Percentiles rank a stretch among this genome's conserved stretches.
Conservation (phyloP, 2,113 vertebrate genomes). For the Mormyrus lacerda region DNA sequence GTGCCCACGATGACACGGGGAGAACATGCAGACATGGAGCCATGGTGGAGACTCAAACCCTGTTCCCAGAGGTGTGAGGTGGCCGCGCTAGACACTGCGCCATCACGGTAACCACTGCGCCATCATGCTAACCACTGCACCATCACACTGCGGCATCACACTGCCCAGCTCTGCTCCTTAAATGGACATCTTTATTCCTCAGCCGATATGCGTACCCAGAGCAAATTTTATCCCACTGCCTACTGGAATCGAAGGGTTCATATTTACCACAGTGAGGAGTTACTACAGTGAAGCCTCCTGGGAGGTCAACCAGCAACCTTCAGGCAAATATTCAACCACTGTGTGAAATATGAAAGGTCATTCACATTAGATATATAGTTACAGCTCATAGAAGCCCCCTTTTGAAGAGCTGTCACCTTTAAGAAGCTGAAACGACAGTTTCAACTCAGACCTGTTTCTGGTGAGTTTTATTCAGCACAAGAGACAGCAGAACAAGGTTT, state of each 20-base stretch:
- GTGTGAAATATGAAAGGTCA: background rate
- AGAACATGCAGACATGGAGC: background rate
- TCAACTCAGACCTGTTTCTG: background rate
- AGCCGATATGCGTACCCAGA: background rate
- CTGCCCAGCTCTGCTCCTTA: background rate
- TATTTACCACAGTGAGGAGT: background rate
- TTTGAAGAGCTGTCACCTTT: background rate
- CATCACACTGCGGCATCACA: background rate
- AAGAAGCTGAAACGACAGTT: background rate
- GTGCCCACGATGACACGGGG: background rate
- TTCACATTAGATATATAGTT: background rate
- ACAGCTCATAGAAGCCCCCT: background rate
- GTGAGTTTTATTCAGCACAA: background rate
- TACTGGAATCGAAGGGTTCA: background rate
- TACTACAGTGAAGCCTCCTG: background rate
- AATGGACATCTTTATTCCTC: background rate
- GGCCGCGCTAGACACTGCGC: background rate
- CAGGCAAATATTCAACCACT: background rate
- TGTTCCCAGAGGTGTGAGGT: background rate
- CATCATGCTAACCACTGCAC: background rate
- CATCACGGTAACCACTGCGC: background rate
- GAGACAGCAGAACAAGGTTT: background rate
- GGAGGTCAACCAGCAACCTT: background rate
- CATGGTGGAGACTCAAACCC: background rate
- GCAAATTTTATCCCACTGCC: background rate